phyloP scores from a whole-genome alignment of 2,797 vertebrate genomes.

The Heterohyrax brucei region DNA sequence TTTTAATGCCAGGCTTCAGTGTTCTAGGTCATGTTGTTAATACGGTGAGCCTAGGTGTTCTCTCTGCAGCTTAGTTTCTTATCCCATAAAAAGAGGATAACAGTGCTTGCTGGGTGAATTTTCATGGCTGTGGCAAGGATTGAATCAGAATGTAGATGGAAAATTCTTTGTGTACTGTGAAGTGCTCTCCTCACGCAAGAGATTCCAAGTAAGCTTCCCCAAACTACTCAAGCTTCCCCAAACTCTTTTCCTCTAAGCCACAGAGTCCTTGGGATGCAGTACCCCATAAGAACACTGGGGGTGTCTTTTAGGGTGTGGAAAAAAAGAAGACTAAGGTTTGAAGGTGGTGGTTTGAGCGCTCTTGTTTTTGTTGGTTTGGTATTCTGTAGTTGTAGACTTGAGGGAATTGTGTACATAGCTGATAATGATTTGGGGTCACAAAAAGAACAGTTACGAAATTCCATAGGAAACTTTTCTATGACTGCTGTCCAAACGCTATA shows the following conservation, averaged over 20 bases:
- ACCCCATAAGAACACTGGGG: background rate
- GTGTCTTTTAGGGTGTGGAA: background rate
- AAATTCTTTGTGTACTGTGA: background rate
- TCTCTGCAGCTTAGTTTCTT: conserved; percentile 10
- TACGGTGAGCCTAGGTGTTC: background rate
- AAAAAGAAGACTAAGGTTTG: background rate
- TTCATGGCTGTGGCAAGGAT: background rate
- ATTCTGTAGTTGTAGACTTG: background rate
- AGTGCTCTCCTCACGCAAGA: background rate
- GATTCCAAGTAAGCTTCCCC: background rate
- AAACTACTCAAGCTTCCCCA: background rate
- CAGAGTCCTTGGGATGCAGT: background rate
- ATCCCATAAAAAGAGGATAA: background rate
- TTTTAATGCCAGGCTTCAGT: background rate
- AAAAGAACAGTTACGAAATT: background rate
- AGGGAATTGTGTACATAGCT: background rate
- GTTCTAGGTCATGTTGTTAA: background rate
- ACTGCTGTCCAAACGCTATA: background rate
- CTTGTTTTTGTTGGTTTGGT: background rate
- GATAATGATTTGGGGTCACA: background rate
- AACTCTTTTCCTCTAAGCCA: background rate
- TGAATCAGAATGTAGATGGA: background rate
- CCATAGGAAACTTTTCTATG: background rate
- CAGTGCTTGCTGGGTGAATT: background rate
- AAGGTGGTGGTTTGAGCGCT: background rate